Evolutionary conservation across 2,797 vertebrate species (phyloP).

Genomic region (Taenioides sp.): DNA sequence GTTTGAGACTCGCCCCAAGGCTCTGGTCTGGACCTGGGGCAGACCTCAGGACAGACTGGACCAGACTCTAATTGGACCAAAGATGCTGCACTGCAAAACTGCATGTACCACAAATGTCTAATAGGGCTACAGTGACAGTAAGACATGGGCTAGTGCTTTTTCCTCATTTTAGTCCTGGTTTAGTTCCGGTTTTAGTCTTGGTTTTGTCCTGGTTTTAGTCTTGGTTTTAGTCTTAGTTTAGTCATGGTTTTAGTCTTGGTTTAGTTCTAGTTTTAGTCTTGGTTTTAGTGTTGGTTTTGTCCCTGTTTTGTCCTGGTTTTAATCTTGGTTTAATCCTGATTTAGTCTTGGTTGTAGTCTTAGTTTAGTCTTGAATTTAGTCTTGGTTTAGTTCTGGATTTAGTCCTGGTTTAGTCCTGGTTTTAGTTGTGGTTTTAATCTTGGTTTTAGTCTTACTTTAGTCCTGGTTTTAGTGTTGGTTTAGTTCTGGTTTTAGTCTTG

Average conservation of each 20-base stretch:
- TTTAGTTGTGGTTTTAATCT: no score
- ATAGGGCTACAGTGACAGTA: not conserved
- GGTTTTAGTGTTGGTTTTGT: no score
- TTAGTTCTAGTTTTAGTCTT: not conserved
- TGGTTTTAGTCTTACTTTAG: no score
- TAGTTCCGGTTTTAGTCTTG: not conserved
- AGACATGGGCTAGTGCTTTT: not conserved
- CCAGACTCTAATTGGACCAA: conserved; percentile 1
- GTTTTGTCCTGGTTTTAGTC: not conserved
- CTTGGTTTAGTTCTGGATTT: no score
- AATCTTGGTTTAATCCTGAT: no score
- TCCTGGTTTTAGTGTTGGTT: no score
- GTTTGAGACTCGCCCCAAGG: not conserved
- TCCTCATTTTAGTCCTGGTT: not conserved
- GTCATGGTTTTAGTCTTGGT: not conserved
- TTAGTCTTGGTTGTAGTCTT: no score
- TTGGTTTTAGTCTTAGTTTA: not conserved
- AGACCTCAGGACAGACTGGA: not conserved
- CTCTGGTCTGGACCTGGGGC: not conserved
- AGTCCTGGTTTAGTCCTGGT: no score
- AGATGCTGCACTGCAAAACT: not conserved
- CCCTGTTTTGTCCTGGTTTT: no score
- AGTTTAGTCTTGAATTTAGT: no score
- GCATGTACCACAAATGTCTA: not conserved
- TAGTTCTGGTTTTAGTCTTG: no score